These are phyloP conservation scores for Drosophila mauritiana DNA, from an alignment of 1,140 invertebrate genomes.

Conservation along the genomic window DNA sequence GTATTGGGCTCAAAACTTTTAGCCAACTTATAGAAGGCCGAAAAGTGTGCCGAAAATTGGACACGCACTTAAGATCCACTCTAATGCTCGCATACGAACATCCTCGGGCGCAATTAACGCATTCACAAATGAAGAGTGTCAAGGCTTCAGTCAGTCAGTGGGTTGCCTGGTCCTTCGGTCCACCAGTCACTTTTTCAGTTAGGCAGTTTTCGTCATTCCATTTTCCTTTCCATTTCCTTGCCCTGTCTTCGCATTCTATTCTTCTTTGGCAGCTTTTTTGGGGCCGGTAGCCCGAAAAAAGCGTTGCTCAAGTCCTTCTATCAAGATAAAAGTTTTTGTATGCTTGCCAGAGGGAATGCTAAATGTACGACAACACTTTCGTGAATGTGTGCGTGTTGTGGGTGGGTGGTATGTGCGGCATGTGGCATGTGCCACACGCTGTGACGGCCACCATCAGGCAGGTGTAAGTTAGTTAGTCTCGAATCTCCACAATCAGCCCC, in stretches of 20 bases:
- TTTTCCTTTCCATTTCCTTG: slow-evolving; percentile 15
- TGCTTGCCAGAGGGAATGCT: slow-evolving; percentile 55
- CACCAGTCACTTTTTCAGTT: slow-evolving; percentile 45
- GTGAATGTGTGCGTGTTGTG: slow-evolving; percentile 10
- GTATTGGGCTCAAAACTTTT: too few species aligned
- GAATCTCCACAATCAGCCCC: neutral
- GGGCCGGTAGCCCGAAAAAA: slow-evolving; percentile 31
- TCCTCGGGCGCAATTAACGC: slow-evolving; percentile 74
- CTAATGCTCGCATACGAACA: slow-evolving; percentile 23
- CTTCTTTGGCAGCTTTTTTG: slow-evolving; percentile 5
- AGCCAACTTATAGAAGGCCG: too few species aligned
- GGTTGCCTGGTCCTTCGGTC: slow-evolving; percentile 34
- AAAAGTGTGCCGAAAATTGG: neutral
- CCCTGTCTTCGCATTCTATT: slow-evolving; percentile 18
- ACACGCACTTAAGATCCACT: slow-evolving; percentile 9
- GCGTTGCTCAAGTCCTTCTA: slow-evolving; percentile 48
- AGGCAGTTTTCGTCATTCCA: slow-evolving; percentile 32
- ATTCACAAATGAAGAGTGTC: slow-evolving; percentile 83
- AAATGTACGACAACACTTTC: slow-evolving; percentile 48
- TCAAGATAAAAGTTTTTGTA: slow-evolving; percentile 55
- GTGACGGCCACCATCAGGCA: slow-evolving; percentile 39
- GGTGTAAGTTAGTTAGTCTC: slow-evolving; percentile 48
- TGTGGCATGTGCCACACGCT: slow-evolving; percentile 11
- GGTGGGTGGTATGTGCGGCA: slow-evolving; percentile 19
- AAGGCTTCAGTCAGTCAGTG: slow-evolving; percentile 64